Evolutionary conservation across 2,888 invertebrate species (phyloP).

Genomic region (Pristionchus fissidentatus): DNA sequence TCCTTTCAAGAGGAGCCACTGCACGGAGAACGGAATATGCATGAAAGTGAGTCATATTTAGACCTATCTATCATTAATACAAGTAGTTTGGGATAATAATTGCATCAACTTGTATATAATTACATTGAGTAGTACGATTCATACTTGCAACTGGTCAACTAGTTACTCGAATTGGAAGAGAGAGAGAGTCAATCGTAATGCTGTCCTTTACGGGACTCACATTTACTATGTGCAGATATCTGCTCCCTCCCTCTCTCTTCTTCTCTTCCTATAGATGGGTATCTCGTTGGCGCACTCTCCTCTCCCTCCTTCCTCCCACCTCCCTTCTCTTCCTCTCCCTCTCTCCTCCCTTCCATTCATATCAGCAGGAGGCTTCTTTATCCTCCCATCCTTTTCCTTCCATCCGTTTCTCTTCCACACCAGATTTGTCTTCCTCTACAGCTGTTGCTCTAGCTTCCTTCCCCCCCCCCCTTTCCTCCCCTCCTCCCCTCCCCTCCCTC

Average conservation of each 20-base stretch:
- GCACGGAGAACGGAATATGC: neutral
- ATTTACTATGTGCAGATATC: neutral
- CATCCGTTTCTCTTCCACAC: neutral
- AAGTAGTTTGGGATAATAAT: no score
- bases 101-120: no score
- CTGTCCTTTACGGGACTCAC: neutral
- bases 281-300: neutral
- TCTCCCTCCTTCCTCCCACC: neutral
- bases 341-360: neutral
- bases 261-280: neutral
- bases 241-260: neutral
- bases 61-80: no score
- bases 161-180: slow-evolving; percentile 5
- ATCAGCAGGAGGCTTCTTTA: slow-evolving; percentile 24
- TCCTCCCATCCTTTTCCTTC: neutral
- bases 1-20: neutral
- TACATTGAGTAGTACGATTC: no score
- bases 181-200: neutral
- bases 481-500: neutral
- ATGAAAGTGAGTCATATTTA: neutral
- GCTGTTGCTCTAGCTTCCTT: slow-evolving; percentile 11
- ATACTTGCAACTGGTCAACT: neutral
- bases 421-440: slow-evolving; percentile 11
- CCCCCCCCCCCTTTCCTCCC: neutral
- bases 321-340: slow-evolving; percentile 5